phyloP scores from a whole-genome alignment of 2,888 invertebrate species.

The Xestobium rufovillosum region DNA sequence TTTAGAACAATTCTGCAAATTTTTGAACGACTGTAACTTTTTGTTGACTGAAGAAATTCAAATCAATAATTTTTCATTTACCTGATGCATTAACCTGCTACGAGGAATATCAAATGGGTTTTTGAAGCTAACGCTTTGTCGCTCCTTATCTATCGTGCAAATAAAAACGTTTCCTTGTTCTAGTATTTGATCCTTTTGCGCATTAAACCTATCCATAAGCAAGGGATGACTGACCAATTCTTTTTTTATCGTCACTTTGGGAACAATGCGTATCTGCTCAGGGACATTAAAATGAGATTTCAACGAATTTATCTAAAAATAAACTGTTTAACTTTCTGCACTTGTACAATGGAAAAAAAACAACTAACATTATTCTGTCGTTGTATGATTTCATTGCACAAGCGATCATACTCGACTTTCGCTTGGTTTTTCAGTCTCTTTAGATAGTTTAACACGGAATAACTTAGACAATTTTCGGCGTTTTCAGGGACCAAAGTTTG shows the following conservation, averaged over 20 bases:
- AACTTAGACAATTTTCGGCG: conserved; percentile 86
- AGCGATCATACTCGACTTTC: conserved; percentile 80
- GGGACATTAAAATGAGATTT: conserved; percentile 29
- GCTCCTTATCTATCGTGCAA: conserved; percentile 49
- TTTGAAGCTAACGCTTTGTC: conserved; percentile 64
- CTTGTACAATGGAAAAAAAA: too few relatives aligned
- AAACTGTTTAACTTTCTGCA: not conserved
- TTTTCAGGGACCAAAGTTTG: conserved; percentile 86
- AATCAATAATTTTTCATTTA: too few relatives aligned
- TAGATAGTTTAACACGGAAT: conserved; percentile 87
- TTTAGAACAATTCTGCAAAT: too few relatives aligned
- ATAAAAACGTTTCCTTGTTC: conserved; percentile 81
- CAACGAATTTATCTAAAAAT: conserved; percentile 16
- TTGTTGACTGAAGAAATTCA: too few relatives aligned
- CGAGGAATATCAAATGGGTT: conserved; percentile 96
- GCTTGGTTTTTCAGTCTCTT: conserved; percentile 94
- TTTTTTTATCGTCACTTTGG: conserved; percentile 58
- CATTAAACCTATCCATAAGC: conserved; percentile 73
- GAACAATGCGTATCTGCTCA: conserved; percentile 45
- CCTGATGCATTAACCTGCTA: conserved; percentile 80
- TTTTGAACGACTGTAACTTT: too few relatives aligned
- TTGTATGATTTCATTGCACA: conserved; percentile 72
- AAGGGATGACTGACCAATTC: conserved; percentile 77
- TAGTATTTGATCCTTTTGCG: conserved; percentile 75
- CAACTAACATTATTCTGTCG: conserved; percentile 46